phyloP scores from a whole-genome alignment of 1,140 invertebrate species.

The Megalopta genalis region DNA sequence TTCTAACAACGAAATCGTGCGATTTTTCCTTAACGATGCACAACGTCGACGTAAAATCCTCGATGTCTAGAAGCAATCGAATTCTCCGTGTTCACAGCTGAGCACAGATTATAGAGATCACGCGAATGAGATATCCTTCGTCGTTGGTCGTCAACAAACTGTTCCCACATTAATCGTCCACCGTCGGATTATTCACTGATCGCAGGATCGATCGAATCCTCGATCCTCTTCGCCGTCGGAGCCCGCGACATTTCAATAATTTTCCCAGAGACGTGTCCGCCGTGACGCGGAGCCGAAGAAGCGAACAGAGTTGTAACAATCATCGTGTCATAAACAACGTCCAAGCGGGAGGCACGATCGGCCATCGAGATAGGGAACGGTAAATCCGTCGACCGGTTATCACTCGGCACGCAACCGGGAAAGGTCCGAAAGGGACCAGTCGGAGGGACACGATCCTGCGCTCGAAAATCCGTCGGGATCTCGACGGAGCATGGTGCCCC shows the following conservation, averaged over 20 bases:
- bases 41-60: no score
- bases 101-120: no score
- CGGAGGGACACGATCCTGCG: not conserved
- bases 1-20: no score
- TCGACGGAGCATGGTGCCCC: no score
- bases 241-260: not conserved
- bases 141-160: no score
- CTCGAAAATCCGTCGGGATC: not conserved
- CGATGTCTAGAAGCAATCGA: no score
- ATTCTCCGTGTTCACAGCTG: no score
- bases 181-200: no score
- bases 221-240: not conserved
- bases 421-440: not conserved
- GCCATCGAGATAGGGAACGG: not conserved
- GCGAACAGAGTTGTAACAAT: conserved; percentile 16
- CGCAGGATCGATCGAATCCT: not conserved
- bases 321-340: conserved; percentile 2
- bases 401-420: not conserved
- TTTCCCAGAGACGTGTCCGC: not conserved
- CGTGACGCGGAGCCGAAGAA: not conserved
- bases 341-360: not conserved
- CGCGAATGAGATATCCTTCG: no score
- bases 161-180: no score
- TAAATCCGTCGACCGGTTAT: conserved; percentile 28
- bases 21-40: no score